Base-by-base conservation (phyloP, 2,797 vertebrate genomes). In the Hephaestus fuliginosus region DNA sequence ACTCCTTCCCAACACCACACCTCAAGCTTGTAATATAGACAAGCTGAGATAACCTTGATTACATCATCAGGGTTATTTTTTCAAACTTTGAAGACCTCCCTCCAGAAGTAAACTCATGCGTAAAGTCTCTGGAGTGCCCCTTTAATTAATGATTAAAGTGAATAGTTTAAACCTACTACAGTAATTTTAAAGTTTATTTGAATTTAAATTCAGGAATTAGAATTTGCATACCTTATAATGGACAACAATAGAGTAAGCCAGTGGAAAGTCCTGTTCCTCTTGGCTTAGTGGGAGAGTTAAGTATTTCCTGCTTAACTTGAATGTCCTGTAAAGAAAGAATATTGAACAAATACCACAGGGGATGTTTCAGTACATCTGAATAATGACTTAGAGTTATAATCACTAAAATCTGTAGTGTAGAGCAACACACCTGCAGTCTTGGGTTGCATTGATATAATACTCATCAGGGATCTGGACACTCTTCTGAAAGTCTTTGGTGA, bases 221-320 rank as follows among this genome's bases (percentile, higher is more conserved):
- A 63, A 22, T 57, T 8, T 22, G 1, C 60, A 30, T 84, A 93
- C 90, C 94, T 97, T 98, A 80, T 98, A 96, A 90, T 98, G 96
- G 76, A 97, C 94, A 48, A 98, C 96, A 28, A 99, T 93, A 0
- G 97, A 97, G 75, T 97, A 99, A 4, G 98, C 97, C 70, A 99
- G 91, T 2, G 97, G 97, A 86, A 97, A 98, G 57, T 93, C 90
- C 5, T 93, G 93, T 83, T 98, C 97, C 83, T 98, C 97, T 7
- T 82, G 82, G 67, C 96, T 98, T n/a, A 97, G 91, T 0, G 97
- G 93, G 52, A 96, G 92, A 7, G 88, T 81, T 49, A 97, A 67
- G 64, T 98, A 98, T 41, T 96, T 97, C 57, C 94, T 96, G 1
- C 36, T 89, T 74, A 78, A 91, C 67, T 91, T 93, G 89, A 97